Evolutionary conservation across 2,113 vertebrate species (phyloP).

Genomic region (Marmota flaviventris): DNA sequence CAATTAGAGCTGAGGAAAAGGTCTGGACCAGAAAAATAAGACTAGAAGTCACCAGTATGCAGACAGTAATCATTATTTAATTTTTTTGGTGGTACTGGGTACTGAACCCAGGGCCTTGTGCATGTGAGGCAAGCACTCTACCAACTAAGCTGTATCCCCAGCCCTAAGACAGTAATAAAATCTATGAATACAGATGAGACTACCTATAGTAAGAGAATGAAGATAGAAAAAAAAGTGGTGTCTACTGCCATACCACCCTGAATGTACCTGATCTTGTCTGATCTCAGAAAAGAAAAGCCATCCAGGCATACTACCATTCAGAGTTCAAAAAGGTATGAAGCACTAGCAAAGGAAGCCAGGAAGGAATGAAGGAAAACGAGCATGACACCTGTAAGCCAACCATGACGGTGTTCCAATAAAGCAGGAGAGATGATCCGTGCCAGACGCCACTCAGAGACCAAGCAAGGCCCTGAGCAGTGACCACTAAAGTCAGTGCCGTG

Average conservation of each 20-base stretch:
- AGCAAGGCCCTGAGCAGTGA: background rate
- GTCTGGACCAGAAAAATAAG: background rate
- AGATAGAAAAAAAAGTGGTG: background rate
- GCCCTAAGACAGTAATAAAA: background rate
- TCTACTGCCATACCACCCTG: too few species aligned
- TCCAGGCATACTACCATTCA: background rate
- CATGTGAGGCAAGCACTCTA: too few species aligned
- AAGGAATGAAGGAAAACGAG: background rate
- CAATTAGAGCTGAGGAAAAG: background rate
- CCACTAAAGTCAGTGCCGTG: too few species aligned
- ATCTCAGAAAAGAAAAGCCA: background rate
- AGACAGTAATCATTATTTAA: background rate
- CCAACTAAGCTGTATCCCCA: too few species aligned
- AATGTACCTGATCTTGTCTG: too few species aligned
- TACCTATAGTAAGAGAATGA: background rate
- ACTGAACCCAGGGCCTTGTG: too few species aligned
- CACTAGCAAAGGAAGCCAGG: background rate
- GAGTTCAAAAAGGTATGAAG: background rate
- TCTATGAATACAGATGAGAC: background rate
- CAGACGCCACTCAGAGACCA: background rate
- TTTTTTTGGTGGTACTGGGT: too few species aligned
- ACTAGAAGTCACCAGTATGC: background rate
- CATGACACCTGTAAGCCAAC: background rate
- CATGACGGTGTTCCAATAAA: background rate
- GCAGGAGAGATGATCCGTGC: background rate